A percentile compares a stretch with the other conserved stretches of the same genome.
These are phyloP conservation scores for Athene cunicularia DNA, from an alignment of 2,113 vertebrate genomes.

Conservation along the genomic window DNA sequence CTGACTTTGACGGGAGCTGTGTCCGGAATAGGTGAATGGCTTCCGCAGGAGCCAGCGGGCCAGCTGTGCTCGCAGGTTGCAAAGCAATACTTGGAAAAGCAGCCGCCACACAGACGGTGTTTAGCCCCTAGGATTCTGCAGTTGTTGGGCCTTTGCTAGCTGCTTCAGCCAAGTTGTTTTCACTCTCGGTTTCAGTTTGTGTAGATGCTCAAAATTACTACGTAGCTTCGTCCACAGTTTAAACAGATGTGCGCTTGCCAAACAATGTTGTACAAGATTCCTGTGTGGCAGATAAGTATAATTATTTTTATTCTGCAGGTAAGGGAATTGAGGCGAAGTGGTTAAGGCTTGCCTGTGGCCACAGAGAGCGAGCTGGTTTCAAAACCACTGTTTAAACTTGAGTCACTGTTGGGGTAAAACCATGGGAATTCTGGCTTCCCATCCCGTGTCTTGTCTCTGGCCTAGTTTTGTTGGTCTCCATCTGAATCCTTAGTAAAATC, in stretches of 20 bases:
- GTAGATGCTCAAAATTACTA: not conserved
- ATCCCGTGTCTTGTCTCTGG: not conserved
- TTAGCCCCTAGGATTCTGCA: not conserved
- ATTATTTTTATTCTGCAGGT: conserved; percentile 40
- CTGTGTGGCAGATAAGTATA: conserved; percentile 33
- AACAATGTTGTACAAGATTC: not conserved
- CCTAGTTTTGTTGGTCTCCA: not conserved
- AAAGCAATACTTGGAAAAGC: rapidly evolving
- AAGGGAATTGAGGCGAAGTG: conserved; percentile 8
- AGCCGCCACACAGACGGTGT: rapidly evolving
- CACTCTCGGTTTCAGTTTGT: conserved; percentile 24
- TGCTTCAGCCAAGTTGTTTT: not conserved
- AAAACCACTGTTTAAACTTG: conserved; percentile 52
- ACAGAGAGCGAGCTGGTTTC: not conserved
- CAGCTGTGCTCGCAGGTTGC: rapidly evolving
- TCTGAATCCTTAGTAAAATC: not conserved
- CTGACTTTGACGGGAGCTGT: rapidly evolving
- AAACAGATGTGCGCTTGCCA: not conserved
- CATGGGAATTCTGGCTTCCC: not conserved
- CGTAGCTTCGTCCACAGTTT: not conserved
- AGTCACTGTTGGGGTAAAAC: conserved; percentile 51
- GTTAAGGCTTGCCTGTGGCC: conserved; percentile 48
- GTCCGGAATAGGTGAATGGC: rapidly evolving
- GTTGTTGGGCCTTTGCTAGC: not conserved
- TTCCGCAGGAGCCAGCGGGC: not conserved